A percentile compares a stretch with the other conserved stretches of the same genome.
Evolutionary conservation across 2,113 vertebrate genomes (phyloP).

Genomic region (Sorex araneus): DNA sequence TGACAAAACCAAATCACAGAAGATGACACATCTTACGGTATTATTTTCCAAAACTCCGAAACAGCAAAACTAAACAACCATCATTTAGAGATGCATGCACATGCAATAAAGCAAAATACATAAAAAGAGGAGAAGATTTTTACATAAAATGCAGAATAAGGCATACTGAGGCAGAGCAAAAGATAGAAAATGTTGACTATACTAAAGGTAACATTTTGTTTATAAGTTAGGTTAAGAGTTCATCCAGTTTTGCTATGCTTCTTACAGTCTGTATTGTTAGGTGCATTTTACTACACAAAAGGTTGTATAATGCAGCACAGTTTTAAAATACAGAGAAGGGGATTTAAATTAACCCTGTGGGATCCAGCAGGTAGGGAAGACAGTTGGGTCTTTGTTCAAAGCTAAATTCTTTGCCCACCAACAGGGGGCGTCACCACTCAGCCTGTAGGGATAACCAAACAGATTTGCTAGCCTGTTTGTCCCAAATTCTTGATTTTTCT

Average conservation of each 20-base stretch:
- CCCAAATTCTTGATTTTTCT: neutral
- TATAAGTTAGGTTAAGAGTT: neutral
- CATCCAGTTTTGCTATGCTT: neutral
- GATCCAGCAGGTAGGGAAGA: neutral
- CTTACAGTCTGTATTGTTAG: neutral
- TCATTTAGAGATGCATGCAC: neutral
- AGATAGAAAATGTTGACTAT: neutral
- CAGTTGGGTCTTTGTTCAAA: accelerated
- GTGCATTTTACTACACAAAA: neutral
- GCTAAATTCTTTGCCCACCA: accelerated
- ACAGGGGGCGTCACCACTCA: accelerated
- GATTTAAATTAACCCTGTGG: accelerated
- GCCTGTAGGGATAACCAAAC: accelerated
- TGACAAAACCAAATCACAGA: neutral
- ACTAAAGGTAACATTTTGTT: neutral
- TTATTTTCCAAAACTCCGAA: conserved; percentile 19
- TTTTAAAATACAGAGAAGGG: neutral
- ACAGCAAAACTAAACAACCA: neutral
- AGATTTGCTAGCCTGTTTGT: accelerated
- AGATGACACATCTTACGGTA: neutral
- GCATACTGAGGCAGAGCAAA: neutral
- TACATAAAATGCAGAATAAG: neutral
- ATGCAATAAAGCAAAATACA: neutral
- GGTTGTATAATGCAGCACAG: neutral
- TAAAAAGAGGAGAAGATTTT: neutral